Conservation (phyloP, 2,888 invertebrate genomes). For the Ectobius pallidus region DNA sequence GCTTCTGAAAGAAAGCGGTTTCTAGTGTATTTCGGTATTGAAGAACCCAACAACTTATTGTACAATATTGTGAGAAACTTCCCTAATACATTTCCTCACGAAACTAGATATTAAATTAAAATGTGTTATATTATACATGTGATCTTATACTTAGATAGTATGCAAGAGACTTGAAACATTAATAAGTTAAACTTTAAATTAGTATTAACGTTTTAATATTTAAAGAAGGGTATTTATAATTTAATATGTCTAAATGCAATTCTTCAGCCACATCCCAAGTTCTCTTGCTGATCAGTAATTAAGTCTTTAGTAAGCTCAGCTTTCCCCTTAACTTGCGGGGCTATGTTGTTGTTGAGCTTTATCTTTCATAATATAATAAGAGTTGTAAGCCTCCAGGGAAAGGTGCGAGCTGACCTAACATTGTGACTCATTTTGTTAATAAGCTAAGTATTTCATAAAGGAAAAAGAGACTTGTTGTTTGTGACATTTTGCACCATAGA, state of each 20-base stretch:
- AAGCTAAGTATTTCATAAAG: not conserved
- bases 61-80: too few species aligned
- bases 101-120: too few species aligned
- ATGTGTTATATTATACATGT: too few species aligned
- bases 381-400: not conserved
- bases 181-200: not conserved
- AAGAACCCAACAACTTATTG: too few species aligned
- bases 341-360: conserved; percentile 26
- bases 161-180: conserved; percentile 24
- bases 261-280: conserved; percentile 27
- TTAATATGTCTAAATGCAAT: not conserved
- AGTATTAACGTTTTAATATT: conserved; percentile 17
- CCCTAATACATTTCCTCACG: too few species aligned
- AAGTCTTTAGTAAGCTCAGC: not conserved
- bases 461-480: conserved; percentile 27
- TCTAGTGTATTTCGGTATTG: too few species aligned
- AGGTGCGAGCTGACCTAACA: not conserved
- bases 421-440: conserved; percentile 20
- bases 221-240: conserved; percentile 15
- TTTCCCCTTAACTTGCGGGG: not conserved
- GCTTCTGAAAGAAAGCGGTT: too few species aligned
- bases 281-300: conserved; percentile 20
- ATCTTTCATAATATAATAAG: conserved; percentile 24
- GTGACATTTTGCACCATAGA: conserved; percentile 25
- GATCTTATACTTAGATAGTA: too few species aligned